Base-by-base conservation (phyloP, 2,888 invertebrate species). In the Acrobasis consociella region DNA sequence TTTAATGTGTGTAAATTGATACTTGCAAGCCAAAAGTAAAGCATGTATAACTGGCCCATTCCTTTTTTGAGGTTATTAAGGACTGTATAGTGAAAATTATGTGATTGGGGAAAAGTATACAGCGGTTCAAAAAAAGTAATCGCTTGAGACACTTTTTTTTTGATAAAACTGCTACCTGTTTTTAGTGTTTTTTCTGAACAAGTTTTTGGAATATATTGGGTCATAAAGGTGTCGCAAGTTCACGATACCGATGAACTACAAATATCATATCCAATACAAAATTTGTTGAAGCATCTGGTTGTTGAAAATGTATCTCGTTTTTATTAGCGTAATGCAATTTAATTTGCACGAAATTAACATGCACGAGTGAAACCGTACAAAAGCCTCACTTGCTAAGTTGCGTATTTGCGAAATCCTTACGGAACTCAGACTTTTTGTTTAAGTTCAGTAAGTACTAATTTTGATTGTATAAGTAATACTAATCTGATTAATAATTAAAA, bases 341-440 rank as follows among this genome's bases (percentile, higher is more conserved):
- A 76, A 77, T 79, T 71, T 71, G 69, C 73, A 73, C 67, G 64
- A 70, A 69, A 70, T 73, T 72, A 69, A 67, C 66, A 69, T 72
- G 66, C 72, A 76, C 74, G 17, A 15, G 13, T 42, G 17, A 17
- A 17, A 11, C 55, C 17, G 39, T 1, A 42, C 46, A 56, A 42
- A 17, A 56, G 42, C 39, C 42, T 42, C 9, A 56, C 22, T 56
- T n/a, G 16, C 42, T 39, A 56, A 7, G 42, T n/a, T 10, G 46
- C 46, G 46, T 46, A 69, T 71, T 22, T 63, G 11, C 7, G 3
- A 46, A 46, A 46, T n/a, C 46, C 46, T n/a, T 13, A 5, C 13
- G 7, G 7, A 46, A 64, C 67, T 71, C 72, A 72, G 42, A 56
- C 46, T 22, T 10, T 22, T n/a, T 13, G 3, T 1, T 2, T 2